Evolutionary conservation across 2,113 vertebrate genomes (phyloP).

Genomic region (Muntiacus muntjak): DNA sequence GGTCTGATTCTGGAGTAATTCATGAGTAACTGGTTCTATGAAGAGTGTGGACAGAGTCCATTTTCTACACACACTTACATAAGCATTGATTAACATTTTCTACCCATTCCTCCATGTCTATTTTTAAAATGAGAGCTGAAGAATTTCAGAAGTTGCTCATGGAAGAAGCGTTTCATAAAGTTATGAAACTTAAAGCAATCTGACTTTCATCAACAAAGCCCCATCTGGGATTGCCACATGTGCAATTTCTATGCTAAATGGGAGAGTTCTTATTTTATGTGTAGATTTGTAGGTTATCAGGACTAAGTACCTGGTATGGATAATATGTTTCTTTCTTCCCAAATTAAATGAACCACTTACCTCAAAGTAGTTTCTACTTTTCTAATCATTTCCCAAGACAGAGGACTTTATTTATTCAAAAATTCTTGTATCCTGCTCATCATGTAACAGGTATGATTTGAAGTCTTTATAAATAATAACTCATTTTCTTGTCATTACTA

Average conservation of each 20-base stretch:
- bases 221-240: neutral
- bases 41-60: neutral
- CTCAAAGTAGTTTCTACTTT: constrained; percentile 20
- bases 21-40: neutral
- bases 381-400: neutral
- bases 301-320: neutral
- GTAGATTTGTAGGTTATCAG: neutral
- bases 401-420: constrained; percentile 10
- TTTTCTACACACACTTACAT: neutral
- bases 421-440: neutral
- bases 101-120: neutral
- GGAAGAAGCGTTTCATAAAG: neutral
- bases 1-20: neutral
- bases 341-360: constrained; percentile 4
- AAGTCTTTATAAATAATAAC: neutral
- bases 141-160: neutral
- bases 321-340: neutral
- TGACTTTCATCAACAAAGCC: neutral
- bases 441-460: neutral
- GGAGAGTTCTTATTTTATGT: neutral
- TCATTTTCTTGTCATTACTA: neutral
- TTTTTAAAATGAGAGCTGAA: neutral
- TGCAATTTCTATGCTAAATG: neutral
- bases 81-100: neutral
- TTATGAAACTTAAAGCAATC: neutral